These are phyloP conservation scores for Acanthosepion esculentum DNA, from an alignment of 2,888 invertebrate species.

Conservation along the genomic window DNA sequence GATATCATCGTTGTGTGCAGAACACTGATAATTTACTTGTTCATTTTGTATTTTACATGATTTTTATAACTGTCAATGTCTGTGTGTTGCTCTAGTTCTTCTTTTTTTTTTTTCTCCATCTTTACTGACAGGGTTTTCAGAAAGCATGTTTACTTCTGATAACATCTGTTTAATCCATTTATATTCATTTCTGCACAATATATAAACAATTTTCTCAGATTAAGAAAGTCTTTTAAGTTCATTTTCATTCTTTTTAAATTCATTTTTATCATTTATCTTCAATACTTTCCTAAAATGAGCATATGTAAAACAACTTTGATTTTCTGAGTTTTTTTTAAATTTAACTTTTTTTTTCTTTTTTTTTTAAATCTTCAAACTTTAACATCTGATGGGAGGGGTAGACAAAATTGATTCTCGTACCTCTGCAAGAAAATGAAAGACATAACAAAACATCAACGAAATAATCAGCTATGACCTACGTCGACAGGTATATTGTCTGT, in stretches of 20 bases:
- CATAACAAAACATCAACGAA: constrained; percentile 46
- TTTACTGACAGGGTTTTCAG: not conserved
- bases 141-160: not conserved
- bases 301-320: not conserved
- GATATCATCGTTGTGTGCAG: not conserved
- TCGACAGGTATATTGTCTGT: constrained; percentile 36
- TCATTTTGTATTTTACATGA: constrained; percentile 16
- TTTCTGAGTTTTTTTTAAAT: not conserved
- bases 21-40: not conserved
- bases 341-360: not conserved
- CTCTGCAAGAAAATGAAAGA: constrained; percentile 47
- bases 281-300: constrained; percentile 4
- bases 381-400: constrained; percentile 38
- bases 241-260: not conserved
- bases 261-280: not conserved
- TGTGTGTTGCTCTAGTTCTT: not conserved
- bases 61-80: not conserved
- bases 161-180: not conserved
- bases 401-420: constrained; percentile 44
- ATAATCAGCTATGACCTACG: constrained; percentile 42
- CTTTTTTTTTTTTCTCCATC: not conserved
- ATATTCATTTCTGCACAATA: not conserved
- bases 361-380: constrained; percentile 11
- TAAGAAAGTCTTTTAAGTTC: not conserved
- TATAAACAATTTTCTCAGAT: not conserved